Base-by-base conservation (phyloP, 2,797 vertebrate genomes). In the Chromis chromis region DNA sequence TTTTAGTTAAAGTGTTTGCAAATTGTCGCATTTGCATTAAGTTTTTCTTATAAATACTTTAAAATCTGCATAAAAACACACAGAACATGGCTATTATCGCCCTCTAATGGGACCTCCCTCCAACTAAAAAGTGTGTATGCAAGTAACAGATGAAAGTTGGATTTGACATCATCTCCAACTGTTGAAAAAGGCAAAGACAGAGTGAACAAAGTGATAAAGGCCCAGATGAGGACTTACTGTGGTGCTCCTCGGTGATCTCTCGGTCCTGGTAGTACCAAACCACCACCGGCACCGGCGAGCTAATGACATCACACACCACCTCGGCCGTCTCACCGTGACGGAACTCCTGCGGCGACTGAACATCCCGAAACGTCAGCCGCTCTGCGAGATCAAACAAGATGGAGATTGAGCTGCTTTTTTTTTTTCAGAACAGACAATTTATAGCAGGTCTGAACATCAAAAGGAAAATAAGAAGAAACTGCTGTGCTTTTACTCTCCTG, bases 271-370 rank as follows among this genome's bases (percentile, higher is more conserved):
- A 96, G 89, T 98, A 94, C 98, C 98, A 99, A 88, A 97, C 96
- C 88, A 99, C 96, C 54, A 94, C 62, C 0, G 98, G 98, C 16
- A 97, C 97, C 0, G 98, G 98, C 0, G 98, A 99, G 65, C 98
- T 99, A 56, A 95, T 98, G 79, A 99, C 97, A 53, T 92, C 95
- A 73, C 98, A 99, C 46, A 97, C 93, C 76, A 99, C 97, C 90
- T 99, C 97, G 0, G 97, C 98, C 66, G 96, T 96, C 68, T 98
- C 97, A 0, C 96, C 97, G 73, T 97, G 95, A 49, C 95, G 95
- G 90, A 99, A 99, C 91, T 99, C 98, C 86, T 99, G 98, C 11
- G 97, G 97, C 4, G 98, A 98, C 8, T 91, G 74, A 69, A 98
- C 94, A 24, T 98, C 96, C 79, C 81, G 94, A 90, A 99, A 99